Conservation (phyloP, 2,113 vertebrate species). For the Rhinoderma darwinii region DNA sequence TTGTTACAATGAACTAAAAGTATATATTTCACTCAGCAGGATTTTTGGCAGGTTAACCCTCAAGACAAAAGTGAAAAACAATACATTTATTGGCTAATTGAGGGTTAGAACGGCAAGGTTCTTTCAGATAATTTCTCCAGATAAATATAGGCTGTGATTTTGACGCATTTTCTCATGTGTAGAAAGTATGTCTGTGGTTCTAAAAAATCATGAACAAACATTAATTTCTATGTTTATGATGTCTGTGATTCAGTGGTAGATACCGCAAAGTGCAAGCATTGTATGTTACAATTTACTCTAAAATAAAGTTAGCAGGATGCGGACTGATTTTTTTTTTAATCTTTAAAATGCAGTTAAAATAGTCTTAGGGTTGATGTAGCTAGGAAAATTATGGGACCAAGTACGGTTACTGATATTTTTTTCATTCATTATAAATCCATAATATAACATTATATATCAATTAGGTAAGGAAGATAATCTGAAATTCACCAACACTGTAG, state of each 20-base stretch:
- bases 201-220: constrained; percentile 47
- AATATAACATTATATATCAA: neutral
- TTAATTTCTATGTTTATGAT: constrained; percentile 48
- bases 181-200: constrained; percentile 47
- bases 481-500: too few species aligned
- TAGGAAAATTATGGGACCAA: neutral
- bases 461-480: too few species aligned
- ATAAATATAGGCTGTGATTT: constrained; percentile 38
- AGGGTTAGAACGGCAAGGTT: constrained; percentile 1
- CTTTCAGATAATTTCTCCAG: constrained; percentile 18
- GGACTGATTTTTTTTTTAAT: constrained; percentile 27
- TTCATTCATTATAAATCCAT: neutral
- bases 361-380: neutral
- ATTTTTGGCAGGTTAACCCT: constrained; percentile 23
- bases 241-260: constrained; percentile 39
- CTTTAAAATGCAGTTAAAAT: constrained; percentile 1
- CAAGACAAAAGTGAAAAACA: constrained; percentile 10
- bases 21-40: constrained; percentile 2
- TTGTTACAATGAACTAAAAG: neutral
- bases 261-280: constrained; percentile 51
- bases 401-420: neutral
- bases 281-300: constrained; percentile 43
- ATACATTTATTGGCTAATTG: constrained; percentile 34
- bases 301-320: constrained; percentile 37
- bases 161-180: constrained; percentile 41